These are phyloP conservation scores for Mycetomoellerius zeteki DNA, from an alignment of 1,140 invertebrate species.

Conservation along the genomic window DNA sequence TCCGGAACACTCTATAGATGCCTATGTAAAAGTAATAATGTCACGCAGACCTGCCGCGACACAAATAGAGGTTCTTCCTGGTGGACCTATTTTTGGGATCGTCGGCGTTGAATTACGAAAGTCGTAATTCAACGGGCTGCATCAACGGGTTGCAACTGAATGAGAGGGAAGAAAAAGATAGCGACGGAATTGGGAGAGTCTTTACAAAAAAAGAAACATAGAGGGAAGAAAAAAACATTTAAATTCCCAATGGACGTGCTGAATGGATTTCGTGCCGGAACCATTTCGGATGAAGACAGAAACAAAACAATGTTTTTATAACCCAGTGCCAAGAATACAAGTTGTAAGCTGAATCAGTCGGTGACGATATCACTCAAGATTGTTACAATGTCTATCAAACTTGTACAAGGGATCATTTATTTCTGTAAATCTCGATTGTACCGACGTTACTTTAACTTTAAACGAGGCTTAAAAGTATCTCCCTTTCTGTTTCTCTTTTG, in stretches of 20 bases:
- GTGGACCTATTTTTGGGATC: conserved; percentile 58
- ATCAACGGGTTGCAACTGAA: conserved; percentile 58
- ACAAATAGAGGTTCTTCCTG: conserved; percentile 60
- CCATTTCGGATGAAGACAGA: neutral
- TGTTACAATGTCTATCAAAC: neutral
- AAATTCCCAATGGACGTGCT: conserved; percentile 37
- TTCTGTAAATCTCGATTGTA: neutral
- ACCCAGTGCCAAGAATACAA: conserved; percentile 41
- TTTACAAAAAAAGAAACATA: neutral
- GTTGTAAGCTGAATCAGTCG: conserved; percentile 4
- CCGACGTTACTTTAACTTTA: too few species aligned
- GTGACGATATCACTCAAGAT: neutral
- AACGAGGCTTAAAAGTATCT: too few species aligned
- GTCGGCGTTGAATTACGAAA: conserved; percentile 32
- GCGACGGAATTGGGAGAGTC: neutral
- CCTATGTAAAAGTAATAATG: conserved; percentile 46
- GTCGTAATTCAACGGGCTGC: conserved; percentile 46
- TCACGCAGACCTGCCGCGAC: conserved; percentile 42
- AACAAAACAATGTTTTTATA: conserved; percentile 52
- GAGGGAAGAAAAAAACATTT: conserved; percentile 2
- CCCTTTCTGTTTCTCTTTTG: too few species aligned
- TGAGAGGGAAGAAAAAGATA: conserved; percentile 52
- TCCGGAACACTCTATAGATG: conserved; percentile 3
- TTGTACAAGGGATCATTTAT: neutral
- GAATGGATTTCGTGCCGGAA: conserved; percentile 31